phyloP scores from a whole-genome alignment of 2,113 vertebrate genomes.

The Myrmecobius fasciatus region DNA sequence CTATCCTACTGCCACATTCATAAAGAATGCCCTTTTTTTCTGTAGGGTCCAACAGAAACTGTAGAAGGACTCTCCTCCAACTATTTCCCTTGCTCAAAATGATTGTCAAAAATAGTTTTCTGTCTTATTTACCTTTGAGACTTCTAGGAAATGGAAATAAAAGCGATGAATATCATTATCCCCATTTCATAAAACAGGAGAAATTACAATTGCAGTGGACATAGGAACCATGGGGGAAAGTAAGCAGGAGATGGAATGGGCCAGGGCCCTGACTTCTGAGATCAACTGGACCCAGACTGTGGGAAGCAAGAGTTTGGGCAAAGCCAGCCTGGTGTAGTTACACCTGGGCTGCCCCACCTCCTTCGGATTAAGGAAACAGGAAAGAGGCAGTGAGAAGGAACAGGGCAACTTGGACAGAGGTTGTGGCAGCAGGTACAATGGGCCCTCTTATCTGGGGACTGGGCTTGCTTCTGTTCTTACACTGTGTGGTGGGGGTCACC shows the following conservation, averaged over 20 bases:
- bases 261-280: background rate
- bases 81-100: background rate
- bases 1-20: background rate
- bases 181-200: background rate
- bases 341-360: background rate
- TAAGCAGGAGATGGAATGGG: background rate
- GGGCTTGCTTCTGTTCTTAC: background rate
- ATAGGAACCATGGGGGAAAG: background rate
- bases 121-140: background rate
- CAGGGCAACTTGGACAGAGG: background rate
- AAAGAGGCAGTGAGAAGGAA: background rate
- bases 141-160: background rate
- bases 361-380: background rate
- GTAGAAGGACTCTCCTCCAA: background rate
- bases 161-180: background rate
- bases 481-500: background rate
- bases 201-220: background rate
- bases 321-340: background rate
- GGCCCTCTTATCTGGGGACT: background rate
- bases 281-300: background rate
- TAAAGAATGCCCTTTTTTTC: background rate
- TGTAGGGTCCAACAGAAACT: background rate
- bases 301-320: background rate
- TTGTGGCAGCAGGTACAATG: background rate
- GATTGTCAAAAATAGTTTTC: background rate